A percentile compares a stretch with the other conserved stretches of the same genome.
Evolutionary conservation across 2,888 invertebrate genomes (phyloP).

Genomic region (Clusia tigrina): DNA sequence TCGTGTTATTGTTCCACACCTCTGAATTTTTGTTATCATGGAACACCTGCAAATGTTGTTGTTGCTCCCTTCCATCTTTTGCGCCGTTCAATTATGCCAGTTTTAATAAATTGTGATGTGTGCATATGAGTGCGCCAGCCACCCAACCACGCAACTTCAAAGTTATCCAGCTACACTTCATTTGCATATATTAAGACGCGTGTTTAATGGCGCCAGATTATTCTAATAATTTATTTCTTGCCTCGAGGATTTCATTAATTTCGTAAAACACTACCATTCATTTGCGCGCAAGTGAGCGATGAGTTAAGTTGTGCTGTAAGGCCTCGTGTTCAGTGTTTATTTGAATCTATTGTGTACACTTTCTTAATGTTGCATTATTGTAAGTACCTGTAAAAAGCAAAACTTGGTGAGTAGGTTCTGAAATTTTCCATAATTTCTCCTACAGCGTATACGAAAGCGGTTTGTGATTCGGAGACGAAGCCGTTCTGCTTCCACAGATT

Average conservation of each 20-base stretch:
- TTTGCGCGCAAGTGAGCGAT: neutral
- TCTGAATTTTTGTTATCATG: too few species aligned
- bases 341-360: too few species aligned
- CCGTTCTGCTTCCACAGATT: too few species aligned
- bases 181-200: conserved; percentile 28
- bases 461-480: too few species aligned
- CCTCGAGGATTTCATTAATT: neutral
- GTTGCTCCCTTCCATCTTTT: conserved; percentile 6
- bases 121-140: conserved; percentile 13
- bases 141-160: too few species aligned
- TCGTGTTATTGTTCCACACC: too few species aligned
- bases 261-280: neutral
- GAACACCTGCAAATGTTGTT: neutral
- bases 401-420: too few species aligned
- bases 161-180: conserved; percentile 22
- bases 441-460: too few species aligned
- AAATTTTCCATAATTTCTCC: too few species aligned
- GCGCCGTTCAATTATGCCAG: conserved; percentile 29
- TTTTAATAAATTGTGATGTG: conserved; percentile 21
- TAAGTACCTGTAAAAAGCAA: too few species aligned
- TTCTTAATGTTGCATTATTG: too few species aligned
- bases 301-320: conserved; percentile 7
- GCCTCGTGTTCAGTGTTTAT: too few species aligned
- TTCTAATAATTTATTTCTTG: neutral
- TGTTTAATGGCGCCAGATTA: conserved; percentile 7